Evolutionary conservation across 2,888 invertebrate genomes (phyloP), one percentile per base, ranked within the genome.

Genomic region (Willowsia nigromaculata): DNA sequence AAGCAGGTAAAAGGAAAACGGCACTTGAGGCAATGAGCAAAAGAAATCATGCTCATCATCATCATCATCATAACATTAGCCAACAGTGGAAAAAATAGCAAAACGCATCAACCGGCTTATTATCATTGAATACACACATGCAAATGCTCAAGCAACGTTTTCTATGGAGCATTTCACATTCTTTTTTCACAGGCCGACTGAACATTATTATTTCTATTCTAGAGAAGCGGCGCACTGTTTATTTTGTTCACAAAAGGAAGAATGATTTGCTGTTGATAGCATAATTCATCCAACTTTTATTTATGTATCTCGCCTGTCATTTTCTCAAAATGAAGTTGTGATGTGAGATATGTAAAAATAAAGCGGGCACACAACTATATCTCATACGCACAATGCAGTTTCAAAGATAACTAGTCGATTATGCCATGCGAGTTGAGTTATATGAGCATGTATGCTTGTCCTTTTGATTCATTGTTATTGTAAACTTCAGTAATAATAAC

Each of bases 211-310:
- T 33, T n/a, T n/a, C n/a, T 2, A 18, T 53, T 6, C 7, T 37
- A 62, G 47, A 65, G 50, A 74, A 85, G 74, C 74, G 74, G 74
- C 68, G 74, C 40, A 85, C 1, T 40, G 68, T 18, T 40, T 22
- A 43, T 37, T 80, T 56, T 25, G 15, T 56, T 80, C 9, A 37
- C 40, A 50, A 78, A 78, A 85, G 76, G 62, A 85, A 85, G 43
- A 59, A 76, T 62, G 65, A 78, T 85, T 85, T 85, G 76, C 85
- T 85, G 85, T 76, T 76, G 85, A 85, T 85, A 85, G 85, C 85
- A 76, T 71, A 84, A 53, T 62, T 85, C 85, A 85, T 85, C 76
- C 62, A 76, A 47, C 30, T 78, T 50, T 85, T 59, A 74, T 74
- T 85, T 85, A 74, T 85, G 85, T 74, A 80, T 80, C 59, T 53